A percentile compares a stretch with the other conserved stretches of the same genome.
phyloP scores from a whole-genome alignment of 2,888 invertebrate species.

The Neria commutata region DNA sequence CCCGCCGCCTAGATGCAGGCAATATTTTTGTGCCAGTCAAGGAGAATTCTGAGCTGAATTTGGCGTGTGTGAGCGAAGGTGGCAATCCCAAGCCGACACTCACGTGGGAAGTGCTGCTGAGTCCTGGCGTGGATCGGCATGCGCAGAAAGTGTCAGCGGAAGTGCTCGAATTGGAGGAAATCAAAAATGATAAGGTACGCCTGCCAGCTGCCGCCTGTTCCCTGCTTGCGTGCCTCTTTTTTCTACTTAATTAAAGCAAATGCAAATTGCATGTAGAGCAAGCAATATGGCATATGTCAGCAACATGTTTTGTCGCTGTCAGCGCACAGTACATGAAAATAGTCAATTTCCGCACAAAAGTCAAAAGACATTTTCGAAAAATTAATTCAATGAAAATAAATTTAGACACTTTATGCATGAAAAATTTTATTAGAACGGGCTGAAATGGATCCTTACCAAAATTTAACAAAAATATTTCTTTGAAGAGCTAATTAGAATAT shows the following conservation, averaged over 20 bases:
- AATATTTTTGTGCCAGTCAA: conserved; percentile 87
- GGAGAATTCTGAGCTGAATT: conserved; percentile 81
- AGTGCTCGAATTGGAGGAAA: conserved; percentile 61
- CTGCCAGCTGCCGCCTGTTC: conserved; percentile 24
- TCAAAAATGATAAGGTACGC: conserved; percentile 61
- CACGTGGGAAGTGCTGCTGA: conserved; percentile 61
- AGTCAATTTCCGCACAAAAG: neutral
- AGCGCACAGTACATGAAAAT: neutral
- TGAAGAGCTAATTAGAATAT: neutral
- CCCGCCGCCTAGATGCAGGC: conserved; percentile 81
- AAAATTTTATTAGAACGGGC: too few species aligned
- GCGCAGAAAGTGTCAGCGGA: conserved; percentile 64
- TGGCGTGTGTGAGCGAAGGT: conserved; percentile 87
- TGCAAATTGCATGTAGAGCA: neutral
- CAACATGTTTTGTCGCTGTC: too few species aligned
- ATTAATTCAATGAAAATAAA: neutral
- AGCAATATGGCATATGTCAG: too few species aligned
- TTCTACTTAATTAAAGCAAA: neutral
- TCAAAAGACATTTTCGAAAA: conserved; percentile 3
- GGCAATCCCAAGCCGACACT: conserved; percentile 72
- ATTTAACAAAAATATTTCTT: neutral
- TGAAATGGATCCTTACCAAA: too few species aligned
- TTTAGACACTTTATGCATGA: too few species aligned
- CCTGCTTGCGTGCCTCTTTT: too few species aligned
- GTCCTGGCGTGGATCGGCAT: conserved; percentile 68